These are phyloP conservation scores for Silurus glanis DNA, from an alignment of 2,113 vertebrate genomes.

Conservation along the genomic window DNA sequence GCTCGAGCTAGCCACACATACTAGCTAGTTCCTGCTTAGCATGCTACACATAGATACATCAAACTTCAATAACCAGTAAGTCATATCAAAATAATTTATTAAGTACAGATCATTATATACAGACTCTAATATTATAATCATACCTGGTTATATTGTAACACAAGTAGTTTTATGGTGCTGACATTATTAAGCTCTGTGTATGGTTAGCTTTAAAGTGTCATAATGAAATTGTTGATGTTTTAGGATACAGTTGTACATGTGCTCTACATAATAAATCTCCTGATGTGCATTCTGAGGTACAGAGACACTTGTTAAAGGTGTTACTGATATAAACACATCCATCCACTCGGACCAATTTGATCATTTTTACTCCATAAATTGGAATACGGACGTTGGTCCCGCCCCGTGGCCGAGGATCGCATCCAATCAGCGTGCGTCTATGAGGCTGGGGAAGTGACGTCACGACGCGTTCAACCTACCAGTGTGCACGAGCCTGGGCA, in stretches of 20 bases:
- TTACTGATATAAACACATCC: neutral
- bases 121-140: neutral
- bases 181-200: neutral
- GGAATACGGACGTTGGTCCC: slow-evolving; percentile 10
- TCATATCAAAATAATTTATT: neutral
- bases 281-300: neutral
- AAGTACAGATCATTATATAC: neutral
- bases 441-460: slow-evolving; percentile 48
- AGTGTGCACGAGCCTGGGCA: slow-evolving; percentile 3
- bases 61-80: neutral
- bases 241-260: neutral
- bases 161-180: neutral
- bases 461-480: slow-evolving; percentile 13
- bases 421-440: slow-evolving; percentile 35
- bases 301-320: neutral
- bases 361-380: neutral
- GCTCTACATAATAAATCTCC: neutral
- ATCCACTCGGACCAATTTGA: neutral
- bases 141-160: neutral
- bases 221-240: neutral
- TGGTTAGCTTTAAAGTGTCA: slow-evolving; percentile 14
- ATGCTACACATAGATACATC: neutral
- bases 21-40: slow-evolving; percentile 25
- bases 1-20: neutral
- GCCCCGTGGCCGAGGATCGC: slow-evolving; percentile 41